Evolutionary conservation across 2,888 invertebrate genomes (phyloP).

Genomic region (Eilema sororculum): DNA sequence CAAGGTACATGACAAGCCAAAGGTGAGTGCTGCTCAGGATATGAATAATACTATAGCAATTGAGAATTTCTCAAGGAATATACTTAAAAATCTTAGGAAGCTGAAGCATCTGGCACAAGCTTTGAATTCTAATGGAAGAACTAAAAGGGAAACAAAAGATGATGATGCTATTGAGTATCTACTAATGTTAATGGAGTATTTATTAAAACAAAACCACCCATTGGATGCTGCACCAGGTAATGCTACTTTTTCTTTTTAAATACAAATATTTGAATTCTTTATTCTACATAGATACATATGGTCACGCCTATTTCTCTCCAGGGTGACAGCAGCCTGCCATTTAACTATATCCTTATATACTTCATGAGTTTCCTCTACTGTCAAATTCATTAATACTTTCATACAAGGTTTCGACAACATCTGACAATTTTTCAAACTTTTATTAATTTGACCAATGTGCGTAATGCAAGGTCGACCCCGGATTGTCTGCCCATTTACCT

Average conservation of each 20-base stretch:
- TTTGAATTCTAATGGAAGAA: conserved; percentile 54
- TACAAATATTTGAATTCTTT: neutral
- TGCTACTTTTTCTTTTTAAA: neutral
- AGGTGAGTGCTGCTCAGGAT: conserved; percentile 36
- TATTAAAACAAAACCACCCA: conserved; percentile 67
- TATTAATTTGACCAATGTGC: too few species aligned
- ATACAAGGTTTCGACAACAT: too few species aligned
- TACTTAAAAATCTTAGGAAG: conserved; percentile 71
- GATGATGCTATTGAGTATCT: conserved; percentile 72
- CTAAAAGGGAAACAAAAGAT: conserved; percentile 62
- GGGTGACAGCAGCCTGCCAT: too few species aligned
- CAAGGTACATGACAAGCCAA: conserved; percentile 30
- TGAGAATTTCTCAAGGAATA: conserved; percentile 66
- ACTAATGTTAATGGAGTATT: conserved; percentile 73
- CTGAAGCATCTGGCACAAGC: conserved; percentile 64
- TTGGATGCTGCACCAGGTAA: conserved; percentile 66
- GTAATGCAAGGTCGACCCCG: too few species aligned
- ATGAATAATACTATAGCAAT: conserved; percentile 48
- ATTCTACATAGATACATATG: too few species aligned
- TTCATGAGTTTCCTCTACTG: too few species aligned
- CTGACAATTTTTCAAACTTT: too few species aligned
- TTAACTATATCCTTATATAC: too few species aligned
- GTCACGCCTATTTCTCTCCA: too few species aligned
- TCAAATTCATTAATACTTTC: too few species aligned
- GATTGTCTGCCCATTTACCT: too few species aligned